Evolutionary conservation across 2,888 invertebrate genomes (phyloP).

Genomic region (Ashinkailepas kermadecensis): DNA sequence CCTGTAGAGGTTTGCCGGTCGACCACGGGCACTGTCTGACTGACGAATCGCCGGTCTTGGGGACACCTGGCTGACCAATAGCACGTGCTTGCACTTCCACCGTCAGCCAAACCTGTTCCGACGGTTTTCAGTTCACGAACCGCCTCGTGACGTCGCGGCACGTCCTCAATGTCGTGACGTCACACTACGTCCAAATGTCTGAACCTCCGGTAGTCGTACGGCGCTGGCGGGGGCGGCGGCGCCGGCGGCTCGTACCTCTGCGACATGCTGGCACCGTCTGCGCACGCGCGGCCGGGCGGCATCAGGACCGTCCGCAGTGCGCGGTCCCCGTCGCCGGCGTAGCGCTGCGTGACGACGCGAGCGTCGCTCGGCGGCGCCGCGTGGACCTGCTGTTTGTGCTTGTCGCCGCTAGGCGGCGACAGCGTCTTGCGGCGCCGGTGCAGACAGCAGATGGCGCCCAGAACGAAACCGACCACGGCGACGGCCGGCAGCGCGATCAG

Average conservation of each 20-base stretch:
- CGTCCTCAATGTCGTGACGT: not conserved
- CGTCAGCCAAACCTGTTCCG: too few species aligned
- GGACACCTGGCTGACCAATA: too few species aligned
- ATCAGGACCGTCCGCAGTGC: not conserved
- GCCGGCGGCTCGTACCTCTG: not conserved
- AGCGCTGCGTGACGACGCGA: not conserved
- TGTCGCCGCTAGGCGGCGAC: not conserved
- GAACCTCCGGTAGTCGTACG: constrained; percentile 3
- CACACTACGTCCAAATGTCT: constrained; percentile 1
- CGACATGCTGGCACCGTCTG: not conserved
- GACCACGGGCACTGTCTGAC: too few species aligned
- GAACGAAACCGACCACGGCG: not conserved
- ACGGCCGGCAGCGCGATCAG: constrained; percentile 14
- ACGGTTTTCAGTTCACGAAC: too few species aligned
- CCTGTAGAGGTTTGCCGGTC: too few species aligned
- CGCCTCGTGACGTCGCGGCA: too few species aligned
- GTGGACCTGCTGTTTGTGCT: not conserved
- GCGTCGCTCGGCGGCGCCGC: not conserved
- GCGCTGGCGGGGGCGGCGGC: constrained; percentile 1
- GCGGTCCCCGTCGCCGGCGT: not conserved
- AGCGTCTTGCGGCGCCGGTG: constrained; percentile 13
- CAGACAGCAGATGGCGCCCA: constrained; percentile 13
- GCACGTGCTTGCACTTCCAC: too few species aligned
- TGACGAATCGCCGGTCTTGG: too few species aligned
- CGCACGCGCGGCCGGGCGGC: not conserved